phyloP scores from a whole-genome alignment of 1,140 invertebrate genomes.

The Cherax destructor region DNA sequence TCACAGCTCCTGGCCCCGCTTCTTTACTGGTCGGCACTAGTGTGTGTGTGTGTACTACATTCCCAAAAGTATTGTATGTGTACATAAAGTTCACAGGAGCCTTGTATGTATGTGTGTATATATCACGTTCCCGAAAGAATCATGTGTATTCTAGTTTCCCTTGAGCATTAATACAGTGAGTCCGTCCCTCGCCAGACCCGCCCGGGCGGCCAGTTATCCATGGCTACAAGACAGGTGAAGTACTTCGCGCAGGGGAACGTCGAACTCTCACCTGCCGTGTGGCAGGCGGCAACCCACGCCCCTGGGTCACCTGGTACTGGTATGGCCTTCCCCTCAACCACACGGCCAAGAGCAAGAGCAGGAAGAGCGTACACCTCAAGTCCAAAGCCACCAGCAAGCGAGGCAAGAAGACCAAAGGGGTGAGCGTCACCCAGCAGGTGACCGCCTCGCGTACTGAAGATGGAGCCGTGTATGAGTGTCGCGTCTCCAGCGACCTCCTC shows the following conservation, averaged over 20 bases:
- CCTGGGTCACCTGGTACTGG: conserved; percentile 92
- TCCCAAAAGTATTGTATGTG: too few relatives aligned
- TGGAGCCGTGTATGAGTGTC: conserved; percentile 92
- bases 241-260: conserved; percentile 88
- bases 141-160: not conserved
- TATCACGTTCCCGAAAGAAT: too few relatives aligned
- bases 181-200: conserved; percentile 83
- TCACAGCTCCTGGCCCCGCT: too few relatives aligned
- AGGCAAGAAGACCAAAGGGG: conserved; percentile 78
- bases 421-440: conserved; percentile 90
- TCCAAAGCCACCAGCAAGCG: not conserved
- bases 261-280: conserved; percentile 93
- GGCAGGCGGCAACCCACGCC: conserved; percentile 93
- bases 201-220: conserved; percentile 92
- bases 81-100: too few relatives aligned
- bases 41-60: too few relatives aligned
- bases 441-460: conserved; percentile 91
- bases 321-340: conserved; percentile 33
- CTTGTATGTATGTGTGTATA: too few relatives aligned
- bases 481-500: conserved; percentile 78
- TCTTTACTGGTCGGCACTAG: too few relatives aligned
- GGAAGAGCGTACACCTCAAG: conserved; percentile 46
- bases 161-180: too few relatives aligned
- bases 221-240: conserved; percentile 87
- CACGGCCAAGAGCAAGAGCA: conserved; percentile 74